Percentiles rank a stretch among this genome's conserved stretches.
Evolutionary conservation across 2,113 vertebrate genomes (phyloP).

Genomic region (Paraplagusia blochii): DNA sequence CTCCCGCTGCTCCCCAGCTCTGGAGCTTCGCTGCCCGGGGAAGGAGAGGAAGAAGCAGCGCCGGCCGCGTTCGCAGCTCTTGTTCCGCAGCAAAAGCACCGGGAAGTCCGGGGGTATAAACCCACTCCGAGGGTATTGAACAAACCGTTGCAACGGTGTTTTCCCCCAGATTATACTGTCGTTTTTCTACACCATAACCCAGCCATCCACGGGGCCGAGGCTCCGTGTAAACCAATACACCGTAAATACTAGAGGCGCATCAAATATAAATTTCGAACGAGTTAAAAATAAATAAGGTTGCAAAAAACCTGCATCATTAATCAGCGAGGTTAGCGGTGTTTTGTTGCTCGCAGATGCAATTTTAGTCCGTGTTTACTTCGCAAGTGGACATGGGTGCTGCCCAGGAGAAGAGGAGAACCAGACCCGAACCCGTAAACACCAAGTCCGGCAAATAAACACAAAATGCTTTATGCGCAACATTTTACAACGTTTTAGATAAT

Average conservation of each 20-base stretch:
- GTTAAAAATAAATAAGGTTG: conserved; percentile 71
- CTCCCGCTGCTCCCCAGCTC: conserved; percentile 34
- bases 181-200: conserved; percentile 1
- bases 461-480: background rate
- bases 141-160: background rate
- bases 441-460: background rate
- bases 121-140: background rate
- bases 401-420: conserved; percentile 24
- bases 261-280: conserved; percentile 69
- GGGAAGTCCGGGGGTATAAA: conserved; percentile 12
- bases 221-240: conserved; percentile 54
- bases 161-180: conserved; percentile 23
- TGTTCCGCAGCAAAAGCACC: conserved; percentile 14
- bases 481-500: too few relatives aligned
- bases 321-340: conserved; percentile 47
- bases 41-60: conserved; percentile 24
- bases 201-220: conserved; percentile 3
- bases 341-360: conserved; percentile 41
- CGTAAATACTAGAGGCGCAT: conserved; percentile 63
- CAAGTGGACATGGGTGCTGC: conserved; percentile 35
- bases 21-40: conserved; percentile 48
- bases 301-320: conserved; percentile 56
- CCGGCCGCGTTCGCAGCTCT: conserved; percentile 25
- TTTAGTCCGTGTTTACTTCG: conserved; percentile 28
- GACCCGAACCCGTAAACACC: conserved; percentile 26